Percentiles rank a stretch among this genome's conserved stretches.
Conservation (phyloP, 2,888 invertebrate genomes). For the Autographa pulchrina region DNA sequence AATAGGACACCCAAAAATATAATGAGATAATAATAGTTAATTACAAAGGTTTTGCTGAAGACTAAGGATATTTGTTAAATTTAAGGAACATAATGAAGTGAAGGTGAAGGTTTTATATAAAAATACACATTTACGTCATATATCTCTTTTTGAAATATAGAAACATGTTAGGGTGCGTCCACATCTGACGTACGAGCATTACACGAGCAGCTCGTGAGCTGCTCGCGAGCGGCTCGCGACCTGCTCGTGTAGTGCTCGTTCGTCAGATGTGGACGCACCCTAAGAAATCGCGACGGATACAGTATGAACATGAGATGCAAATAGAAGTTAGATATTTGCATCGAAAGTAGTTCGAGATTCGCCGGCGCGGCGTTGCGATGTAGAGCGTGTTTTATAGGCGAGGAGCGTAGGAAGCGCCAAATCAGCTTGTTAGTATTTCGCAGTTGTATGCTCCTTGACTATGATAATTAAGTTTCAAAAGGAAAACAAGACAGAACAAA, state of each 20-base stretch:
- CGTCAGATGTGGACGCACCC: too few species aligned
- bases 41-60: too few species aligned
- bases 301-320: constrained; percentile 4
- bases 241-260: too few species aligned
- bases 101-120: not conserved
- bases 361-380: not conserved
- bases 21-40: too few species aligned
- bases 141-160: not conserved
- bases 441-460: not conserved
- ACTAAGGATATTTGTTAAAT: too few species aligned
- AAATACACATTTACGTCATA: not conserved
- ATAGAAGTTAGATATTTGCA: not conserved
- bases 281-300: not conserved
- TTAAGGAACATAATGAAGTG: too few species aligned
- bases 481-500: not conserved
- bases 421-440: not conserved
- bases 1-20: too few species aligned
- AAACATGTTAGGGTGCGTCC: too few species aligned
- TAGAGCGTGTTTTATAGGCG: not conserved
- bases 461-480: not conserved
- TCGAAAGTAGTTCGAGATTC: not conserved
- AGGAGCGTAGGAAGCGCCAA: not conserved
- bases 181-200: too few species aligned
- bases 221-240: too few species aligned
- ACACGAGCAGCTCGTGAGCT: too few species aligned